Evolutionary conservation across 2,888 invertebrate species (phyloP), one percentile per base, ranked within the genome.

Genomic region (Eupithecia tripunctaria): DNA sequence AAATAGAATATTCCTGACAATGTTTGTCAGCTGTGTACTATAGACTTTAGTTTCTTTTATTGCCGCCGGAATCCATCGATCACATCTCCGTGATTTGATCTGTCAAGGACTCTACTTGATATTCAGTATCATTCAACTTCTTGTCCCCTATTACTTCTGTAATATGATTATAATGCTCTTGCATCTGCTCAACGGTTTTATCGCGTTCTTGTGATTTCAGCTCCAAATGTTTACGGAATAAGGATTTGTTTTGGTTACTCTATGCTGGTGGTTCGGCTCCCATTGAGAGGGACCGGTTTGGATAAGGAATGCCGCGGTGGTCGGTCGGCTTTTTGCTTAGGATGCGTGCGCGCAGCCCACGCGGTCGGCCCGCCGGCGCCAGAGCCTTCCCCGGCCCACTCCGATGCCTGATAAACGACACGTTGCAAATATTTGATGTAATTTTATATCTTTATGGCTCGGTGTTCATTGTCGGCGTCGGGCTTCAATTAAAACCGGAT

Each of bases 281-380:
- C 90, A 93, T 93, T 93, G 91, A 93, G 88, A 74, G 82, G 47
- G 89, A 93, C 93, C 93, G 93, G 94, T 93, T 92, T 83, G 83
- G 85, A 81, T 83, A 83, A 84, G 93, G 93, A 93, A 93, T 93
- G 93, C 91, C 87, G 88, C 86, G 81, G 83, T 80, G 76, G 85
- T 86, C 86, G 83, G 86, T 85, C 90, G 89, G 90, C 89, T 91
- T 91, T 92, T 91, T 91, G 91, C 90, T 87, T 88, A 82, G 82
- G 88, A 82, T 88, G 87, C 89, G 87, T 84, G 86, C 79, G 84
- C 88, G 85, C 88, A 82, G 80, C 91, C 91, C 90, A 91, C 91
- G 90, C 91, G 90, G 85, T 78, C 87, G 83, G 81, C 74, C 76
- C 87, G 88, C 85, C 86, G 88, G 86, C 88, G 88, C 88, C 88